Base-by-base conservation (phyloP, 2,888 invertebrate genomes). In the Synergus japonicus region DNA sequence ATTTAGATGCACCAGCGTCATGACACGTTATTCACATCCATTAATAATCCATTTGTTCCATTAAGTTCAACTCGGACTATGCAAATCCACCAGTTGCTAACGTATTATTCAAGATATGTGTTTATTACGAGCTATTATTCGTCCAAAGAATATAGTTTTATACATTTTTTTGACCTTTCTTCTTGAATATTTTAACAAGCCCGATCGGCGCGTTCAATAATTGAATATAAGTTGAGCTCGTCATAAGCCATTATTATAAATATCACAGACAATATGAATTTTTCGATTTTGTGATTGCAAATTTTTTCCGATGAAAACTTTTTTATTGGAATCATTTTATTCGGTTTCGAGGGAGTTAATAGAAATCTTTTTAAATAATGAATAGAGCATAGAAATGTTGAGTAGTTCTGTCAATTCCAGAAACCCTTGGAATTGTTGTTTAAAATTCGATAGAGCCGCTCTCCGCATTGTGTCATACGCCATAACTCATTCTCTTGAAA, bases 51-150 rank as follows among this genome's bases (percentile, higher is more conserved):
- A 29, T 29, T 29, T 29, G 29, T 29, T 29, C 29, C 29, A 29
- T 29, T 29, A 29, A 29, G 3, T 73, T 73, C 54, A 15, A 54
- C 49, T 73, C 37, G 73, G 8, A 37, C 54, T 37, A 54, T 73
- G 73, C 73, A 73, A 73, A 73, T 73, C 49, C 54, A 73, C 73
- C 54, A 54, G 54, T 37, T 73, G 54, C 73, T 41, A 44, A 44
- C 22, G n/a, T 29, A n/a, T 73, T 54, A 73, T 73, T 54, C 73
- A 73, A 54, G 54, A 73, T 29, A 29, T 54, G 73, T 73, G 73
- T 54, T 73, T 73, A 73, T 54, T 49, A 49, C 37, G 15, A 73
- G n/a, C 49, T 29, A 49, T 15, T 15, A 29, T 29, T 37, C n/a
- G 29, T 63, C 13, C 13, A 29, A 22, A 13, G 29, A 63, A 63